A percentile compares a stretch with the other conserved stretches of the same genome.
Conservation (phyloP, 92 coral and sea anemone species). For the Siderastrea radians region DNA sequence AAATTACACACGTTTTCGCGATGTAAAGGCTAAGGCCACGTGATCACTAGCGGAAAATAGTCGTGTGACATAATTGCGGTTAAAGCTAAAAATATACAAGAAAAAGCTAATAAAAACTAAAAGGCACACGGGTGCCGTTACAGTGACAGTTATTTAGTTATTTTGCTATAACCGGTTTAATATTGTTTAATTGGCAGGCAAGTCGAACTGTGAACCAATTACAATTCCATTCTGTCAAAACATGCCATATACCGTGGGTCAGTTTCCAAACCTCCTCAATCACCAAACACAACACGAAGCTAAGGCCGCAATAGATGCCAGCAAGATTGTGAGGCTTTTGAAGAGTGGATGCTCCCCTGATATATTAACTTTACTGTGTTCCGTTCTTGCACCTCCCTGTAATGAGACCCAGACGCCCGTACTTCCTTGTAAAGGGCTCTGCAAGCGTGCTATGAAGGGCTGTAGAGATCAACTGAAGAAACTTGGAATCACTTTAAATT, state of each 20-base stretch:
- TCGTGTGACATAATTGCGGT: no score
- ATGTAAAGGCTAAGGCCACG: no score
- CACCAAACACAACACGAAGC: constrained; percentile 63
- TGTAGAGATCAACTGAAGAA: constrained; percentile 22
- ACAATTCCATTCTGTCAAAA: constrained; percentile 48
- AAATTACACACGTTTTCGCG: no score
- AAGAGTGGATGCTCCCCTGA: constrained; percentile 50
- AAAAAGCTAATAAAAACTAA: no score
- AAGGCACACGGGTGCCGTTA: no score
- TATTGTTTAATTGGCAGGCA: background rate
- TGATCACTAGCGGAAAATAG: no score
- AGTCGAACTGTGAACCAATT: background rate
- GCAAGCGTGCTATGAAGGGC: constrained; percentile 16
- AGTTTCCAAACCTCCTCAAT: constrained; percentile 59
- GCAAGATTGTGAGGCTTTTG: constrained; percentile 19
- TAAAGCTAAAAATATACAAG: no score
- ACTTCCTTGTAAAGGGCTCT: constrained; percentile 51
- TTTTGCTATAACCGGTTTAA: background rate
- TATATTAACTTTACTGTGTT: constrained; percentile 47
- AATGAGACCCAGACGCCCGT: constrained; percentile 12
- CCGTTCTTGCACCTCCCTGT: constrained; percentile 65
- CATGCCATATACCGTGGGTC: constrained; percentile 22
- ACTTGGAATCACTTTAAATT: constrained; percentile 10
- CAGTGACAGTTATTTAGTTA: background rate
- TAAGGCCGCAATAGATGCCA: background rate